Conservation (phyloP, 1,140 invertebrate species). For the Amyelois transitella region DNA sequence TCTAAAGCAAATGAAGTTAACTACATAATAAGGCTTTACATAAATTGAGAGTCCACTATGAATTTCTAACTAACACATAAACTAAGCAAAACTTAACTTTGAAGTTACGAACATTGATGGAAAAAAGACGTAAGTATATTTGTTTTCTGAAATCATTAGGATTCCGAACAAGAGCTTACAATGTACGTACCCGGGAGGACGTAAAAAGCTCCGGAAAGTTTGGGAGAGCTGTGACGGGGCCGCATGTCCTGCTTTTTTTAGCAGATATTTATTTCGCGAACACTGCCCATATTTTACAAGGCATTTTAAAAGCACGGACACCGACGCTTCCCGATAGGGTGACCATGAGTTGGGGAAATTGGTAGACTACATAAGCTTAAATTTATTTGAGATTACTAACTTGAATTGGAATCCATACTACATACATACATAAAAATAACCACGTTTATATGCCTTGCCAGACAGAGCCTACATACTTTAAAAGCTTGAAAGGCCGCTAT, state of each 20-base stretch:
- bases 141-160: neutral
- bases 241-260: neutral
- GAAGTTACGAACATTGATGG: neutral
- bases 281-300: neutral
- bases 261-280: neutral
- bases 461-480: no score
- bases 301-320: neutral
- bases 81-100: neutral
- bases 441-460: no score
- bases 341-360: neutral
- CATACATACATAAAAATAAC: no score
- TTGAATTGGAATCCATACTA: no score
- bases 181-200: neutral
- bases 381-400: no score
- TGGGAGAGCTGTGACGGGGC: neutral
- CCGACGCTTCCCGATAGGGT: neutral
- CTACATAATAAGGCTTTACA: no score
- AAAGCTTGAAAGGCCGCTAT: no score
- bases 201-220: neutral
- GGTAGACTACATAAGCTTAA: neutral
- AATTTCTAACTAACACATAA: no score
- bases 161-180: neutral
- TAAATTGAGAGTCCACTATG: no score
- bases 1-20: no score
- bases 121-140: neutral